Evolutionary conservation across 2,113 vertebrate species (phyloP), one percentile per base, ranked within the genome.

Genomic region (Motacilla tschutschensis): DNA sequence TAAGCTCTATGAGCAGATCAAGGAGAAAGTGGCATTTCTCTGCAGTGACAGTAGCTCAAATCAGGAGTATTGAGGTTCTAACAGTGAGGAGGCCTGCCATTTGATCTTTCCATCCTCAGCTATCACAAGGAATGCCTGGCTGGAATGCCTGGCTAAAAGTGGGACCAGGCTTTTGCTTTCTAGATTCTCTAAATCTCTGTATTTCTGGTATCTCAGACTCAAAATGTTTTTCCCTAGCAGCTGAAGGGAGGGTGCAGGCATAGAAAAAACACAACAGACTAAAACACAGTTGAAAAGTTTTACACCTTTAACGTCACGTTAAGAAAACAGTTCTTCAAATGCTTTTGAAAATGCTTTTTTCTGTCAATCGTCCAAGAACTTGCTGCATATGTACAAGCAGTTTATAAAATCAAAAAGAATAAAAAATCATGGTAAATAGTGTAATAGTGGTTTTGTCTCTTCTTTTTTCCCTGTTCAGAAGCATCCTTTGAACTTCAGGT

Each of bases 151-250:
- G 31, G 41, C 40, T 76, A 35, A 19, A 76, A 73, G 26, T 33
- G 64, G 69, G 88, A 91, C 90, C 83, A 93, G 40, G 28, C 19
- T 83, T 87, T 74, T 89, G 51, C 63, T 83, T 84, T 89, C 21
- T 21, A 89, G 33, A 77, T 17, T 21, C 59, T 28, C 24, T 71
- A 36, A 76, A 55, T 13, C 28, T 77, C 9, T 67, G 2, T 33
- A 16, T 25, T 71, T 91, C 53, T 55, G 7, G 1, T 85, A 35
- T 29, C 14, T 72, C 21, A 36, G 29, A 50, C 8, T 76, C 33
- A 20, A 12, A 43, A 22, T 8, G 4, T 29, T 57, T 50, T 79
- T 80, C 16, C 17, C 8, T 58, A 66, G 36, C 22, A 75, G 44
- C 17, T 78, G 29, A 79, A 85, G 20, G 36, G 29, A 75, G 3